Evolutionary conservation across 2,113 vertebrate species (phyloP).

Genomic region (Xenopus laevis): DNA sequence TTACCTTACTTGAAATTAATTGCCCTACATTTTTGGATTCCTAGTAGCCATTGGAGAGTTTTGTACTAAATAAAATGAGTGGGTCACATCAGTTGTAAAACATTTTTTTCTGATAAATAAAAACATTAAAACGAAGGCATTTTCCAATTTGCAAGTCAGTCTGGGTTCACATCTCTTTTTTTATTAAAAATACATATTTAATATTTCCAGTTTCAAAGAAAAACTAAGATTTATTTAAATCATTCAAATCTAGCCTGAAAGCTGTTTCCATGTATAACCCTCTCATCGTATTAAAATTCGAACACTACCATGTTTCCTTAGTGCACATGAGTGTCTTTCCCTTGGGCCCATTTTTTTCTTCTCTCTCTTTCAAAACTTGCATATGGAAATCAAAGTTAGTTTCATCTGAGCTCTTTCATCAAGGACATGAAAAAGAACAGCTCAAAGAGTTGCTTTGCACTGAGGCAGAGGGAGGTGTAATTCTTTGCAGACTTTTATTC

Average conservation of each 20-base stretch:
- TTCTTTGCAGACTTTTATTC: constrained; percentile 54
- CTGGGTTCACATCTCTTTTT: constrained; percentile 19
- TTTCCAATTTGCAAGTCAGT: constrained; percentile 18
- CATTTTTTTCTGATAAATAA: constrained; percentile 21
- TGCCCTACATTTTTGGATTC: no score
- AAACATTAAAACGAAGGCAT: constrained; percentile 18
- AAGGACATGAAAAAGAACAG: constrained; percentile 46
- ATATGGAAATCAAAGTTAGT: constrained; percentile 48
- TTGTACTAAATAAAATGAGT: constrained; percentile 17
- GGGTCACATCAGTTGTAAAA: constrained; percentile 5
- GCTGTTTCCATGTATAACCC: constrained; percentile 33
- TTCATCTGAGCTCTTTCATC: constrained; percentile 49
- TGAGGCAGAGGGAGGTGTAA: constrained; percentile 42
- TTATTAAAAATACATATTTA: constrained; percentile 22
- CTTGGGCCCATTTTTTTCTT: constrained; percentile 26
- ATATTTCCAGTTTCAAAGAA: constrained; percentile 40
- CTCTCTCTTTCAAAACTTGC: constrained; percentile 32
- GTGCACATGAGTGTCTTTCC: constrained; percentile 22
- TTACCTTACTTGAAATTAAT: no score
- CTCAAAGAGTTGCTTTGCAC: constrained; percentile 33
- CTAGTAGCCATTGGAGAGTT: no score
- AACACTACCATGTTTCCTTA: constrained; percentile 27
- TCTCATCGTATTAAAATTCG: constrained; percentile 36
- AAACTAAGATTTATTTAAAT: constrained; percentile 36
- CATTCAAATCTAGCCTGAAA: constrained; percentile 38